These are phyloP conservation scores for Trissolcus brochymenae DNA, from an alignment of 2,888 invertebrate genomes.

Conservation along the genomic window DNA sequence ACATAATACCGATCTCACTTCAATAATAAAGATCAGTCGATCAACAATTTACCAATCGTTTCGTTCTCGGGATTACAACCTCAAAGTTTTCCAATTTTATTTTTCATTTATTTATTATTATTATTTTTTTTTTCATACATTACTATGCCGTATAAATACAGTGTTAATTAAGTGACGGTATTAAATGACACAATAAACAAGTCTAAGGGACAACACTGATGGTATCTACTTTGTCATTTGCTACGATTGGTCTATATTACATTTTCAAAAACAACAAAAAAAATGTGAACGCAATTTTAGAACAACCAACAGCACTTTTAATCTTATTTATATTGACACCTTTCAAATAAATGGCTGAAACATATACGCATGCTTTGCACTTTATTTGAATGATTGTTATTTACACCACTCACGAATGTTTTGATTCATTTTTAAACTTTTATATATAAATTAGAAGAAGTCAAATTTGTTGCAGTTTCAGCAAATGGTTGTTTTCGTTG, in stretches of 20 bases:
- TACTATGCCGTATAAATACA: conserved; percentile 2
- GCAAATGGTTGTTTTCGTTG: too few relatives aligned
- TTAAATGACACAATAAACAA: not conserved
- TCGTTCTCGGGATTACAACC: not conserved
- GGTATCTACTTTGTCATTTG: conserved; percentile 1
- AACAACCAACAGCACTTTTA: too few relatives aligned
- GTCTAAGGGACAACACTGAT: not conserved
- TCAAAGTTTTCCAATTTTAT: not conserved
- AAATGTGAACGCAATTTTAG: conserved; percentile 61
- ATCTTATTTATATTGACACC: conserved; percentile 55
- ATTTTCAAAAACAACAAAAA: conserved; percentile 2
- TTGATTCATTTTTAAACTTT: not conserved
- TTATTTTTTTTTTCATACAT: not conserved
- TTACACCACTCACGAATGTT: not conserved
- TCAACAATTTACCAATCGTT: not conserved
- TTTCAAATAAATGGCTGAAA: conserved; percentile 55
- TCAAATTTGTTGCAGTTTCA: not conserved
- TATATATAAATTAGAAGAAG: not conserved
- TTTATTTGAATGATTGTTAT: too few relatives aligned
- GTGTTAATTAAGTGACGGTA: conserved; percentile 4
- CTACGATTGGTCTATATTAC: not conserved
- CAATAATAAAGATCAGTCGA: not conserved
- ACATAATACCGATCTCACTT: conserved; percentile 1
- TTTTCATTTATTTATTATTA: not conserved
- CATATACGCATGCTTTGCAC: not conserved